These are phyloP conservation scores for Amphipyra berbera DNA, from an alignment of 2,888 invertebrate species.

Conservation along the genomic window DNA sequence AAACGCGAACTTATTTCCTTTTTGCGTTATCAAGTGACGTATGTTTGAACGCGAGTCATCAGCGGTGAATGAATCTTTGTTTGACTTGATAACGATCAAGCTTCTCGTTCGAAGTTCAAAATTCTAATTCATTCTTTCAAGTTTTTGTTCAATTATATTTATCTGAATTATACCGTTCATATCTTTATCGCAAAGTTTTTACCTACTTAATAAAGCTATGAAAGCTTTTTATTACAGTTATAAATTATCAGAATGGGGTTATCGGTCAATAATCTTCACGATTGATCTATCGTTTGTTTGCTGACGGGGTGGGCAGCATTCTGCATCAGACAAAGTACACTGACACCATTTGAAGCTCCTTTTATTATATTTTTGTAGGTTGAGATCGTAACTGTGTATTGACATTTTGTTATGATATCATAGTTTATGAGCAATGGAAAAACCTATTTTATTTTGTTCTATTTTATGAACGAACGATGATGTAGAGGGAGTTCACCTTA, in stretches of 20 bases:
- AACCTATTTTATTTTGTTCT: neutral
- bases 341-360: constrained; percentile 29
- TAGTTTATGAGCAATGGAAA: neutral
- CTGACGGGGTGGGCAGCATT: constrained; percentile 23
- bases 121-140: constrained; percentile 24
- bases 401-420: constrained; percentile 10
- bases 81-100: constrained; percentile 42
- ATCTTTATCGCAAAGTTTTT: constrained; percentile 37
- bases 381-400: constrained; percentile 52
- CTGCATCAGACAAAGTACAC: constrained; percentile 39
- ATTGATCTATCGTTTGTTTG: constrained; percentile 29
- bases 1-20: constrained; percentile 65
- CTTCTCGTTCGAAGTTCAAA: constrained; percentile 35
- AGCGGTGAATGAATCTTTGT: constrained; percentile 33
- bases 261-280: constrained; percentile 27
- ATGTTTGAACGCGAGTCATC: constrained; percentile 43
- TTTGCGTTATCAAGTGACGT: constrained; percentile 45
- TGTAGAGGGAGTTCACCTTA: neutral
- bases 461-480: neutral
- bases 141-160: constrained; percentile 12
- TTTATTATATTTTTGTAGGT: constrained; percentile 47
- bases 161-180: constrained; percentile 31
- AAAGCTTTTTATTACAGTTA: constrained; percentile 33
- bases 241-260: constrained; percentile 38
- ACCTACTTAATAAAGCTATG: constrained; percentile 27